Base-by-base conservation (phyloP, 2,113 vertebrate genomes). In the Chroicocephalus ridibundus region DNA sequence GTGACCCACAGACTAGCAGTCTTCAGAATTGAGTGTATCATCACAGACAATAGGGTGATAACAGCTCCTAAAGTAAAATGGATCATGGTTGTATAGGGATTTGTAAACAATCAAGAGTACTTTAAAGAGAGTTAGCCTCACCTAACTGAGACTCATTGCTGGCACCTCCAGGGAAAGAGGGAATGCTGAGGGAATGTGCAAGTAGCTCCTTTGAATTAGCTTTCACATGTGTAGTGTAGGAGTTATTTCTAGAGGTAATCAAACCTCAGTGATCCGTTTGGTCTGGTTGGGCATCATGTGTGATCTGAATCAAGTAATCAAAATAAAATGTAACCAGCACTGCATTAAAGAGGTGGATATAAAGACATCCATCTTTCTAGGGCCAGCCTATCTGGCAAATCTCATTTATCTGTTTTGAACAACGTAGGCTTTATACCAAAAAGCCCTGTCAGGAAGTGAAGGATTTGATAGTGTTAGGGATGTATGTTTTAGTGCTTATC, bases 31-130 rank as follows among this genome's bases (percentile, higher is more conserved):
- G 34, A 91, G 40, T 80, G 42, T 70, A 25, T 15, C 52, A 65
- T 96, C 71, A 79, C 17, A 34, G 61, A 95, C 55, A 96, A 70
- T 40, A 51, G 58, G 25, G 25, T 90, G 76, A 68, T 86, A 96
- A 68, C 69, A 95, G 58, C 85, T 93, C 52, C 64, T 66, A 47
- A 95, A 92, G 95, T 82, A 68, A 92, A 81, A 81, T 79, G 72
- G 61, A 82, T 97, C 55, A 27, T 68, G 60, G 46, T 88, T 94
- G 82, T 89, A 26, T 22, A 91, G 64, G 90, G 58, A 71, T 94
- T 97, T 97, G 86, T 93, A 97, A 93, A 89, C 88, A 93, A 95
- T 86, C 89, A 82, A 75, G 79, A 71, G 58, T 84, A 69, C 78
- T 95, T 96, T 88, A 78, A 78, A 68, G 61, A 54, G 68, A 87